Percentiles rank a stretch among this genome's conserved stretches.
Conservation (phyloP, 2,888 invertebrate genomes). For the Priocnemis perturbator region DNA sequence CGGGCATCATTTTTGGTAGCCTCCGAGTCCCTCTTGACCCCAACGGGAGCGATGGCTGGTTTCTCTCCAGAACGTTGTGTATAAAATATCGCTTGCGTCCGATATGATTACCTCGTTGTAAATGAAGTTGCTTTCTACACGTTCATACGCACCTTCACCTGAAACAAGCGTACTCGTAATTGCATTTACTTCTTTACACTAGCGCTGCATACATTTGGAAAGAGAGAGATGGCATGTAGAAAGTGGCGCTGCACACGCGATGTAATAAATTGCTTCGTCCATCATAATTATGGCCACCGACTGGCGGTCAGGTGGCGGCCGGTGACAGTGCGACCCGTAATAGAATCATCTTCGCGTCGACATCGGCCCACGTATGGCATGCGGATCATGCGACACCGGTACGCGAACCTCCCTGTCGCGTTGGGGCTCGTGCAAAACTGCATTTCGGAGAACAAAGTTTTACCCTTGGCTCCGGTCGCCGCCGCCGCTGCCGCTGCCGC, state of each 20-base stretch:
- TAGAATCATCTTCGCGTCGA: slow-evolving; percentile 45
- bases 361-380: slow-evolving; percentile 7
- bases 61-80: neutral
- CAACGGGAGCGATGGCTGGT: no score
- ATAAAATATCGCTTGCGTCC: slow-evolving; percentile 2
- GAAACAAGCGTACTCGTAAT: no score
- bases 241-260: slow-evolving; percentile 2
- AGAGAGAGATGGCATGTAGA: slow-evolving; percentile 34
- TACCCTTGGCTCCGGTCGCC: no score
- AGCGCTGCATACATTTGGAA: no score
- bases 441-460: slow-evolving; percentile 32
- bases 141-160: no score
- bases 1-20: no score
- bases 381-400: neutral
- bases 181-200: no score
- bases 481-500: slow-evolving; percentile 6
- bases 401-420: neutral
- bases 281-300: slow-evolving; percentile 49
- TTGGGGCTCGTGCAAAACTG: slow-evolving; percentile 22
- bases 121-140: slow-evolving; percentile 31
- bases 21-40: no score
- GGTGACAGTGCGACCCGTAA: slow-evolving; percentile 44
- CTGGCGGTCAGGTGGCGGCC: slow-evolving; percentile 18
- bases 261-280: slow-evolving; percentile 53
- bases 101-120: slow-evolving; percentile 38